Base-by-base conservation (phyloP, 2,113 vertebrate species). In the Tapirus terrestris region DNA sequence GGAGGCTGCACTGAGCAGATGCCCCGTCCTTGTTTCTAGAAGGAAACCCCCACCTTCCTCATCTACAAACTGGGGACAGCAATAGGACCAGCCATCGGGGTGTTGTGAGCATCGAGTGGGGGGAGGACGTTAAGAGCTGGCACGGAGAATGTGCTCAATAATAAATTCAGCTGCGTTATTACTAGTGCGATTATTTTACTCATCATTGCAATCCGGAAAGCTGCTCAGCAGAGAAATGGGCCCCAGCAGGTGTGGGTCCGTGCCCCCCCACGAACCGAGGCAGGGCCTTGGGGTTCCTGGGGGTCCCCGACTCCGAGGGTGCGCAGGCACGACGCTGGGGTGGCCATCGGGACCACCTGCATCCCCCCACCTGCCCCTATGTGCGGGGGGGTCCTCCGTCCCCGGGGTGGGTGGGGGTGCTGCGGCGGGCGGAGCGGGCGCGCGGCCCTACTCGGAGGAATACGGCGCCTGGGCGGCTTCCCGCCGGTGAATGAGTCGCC, bases 381-480 rank as follows among this genome's bases (percentile, higher is more conserved):
- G 39, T 39, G 39, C 39, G 39, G 39, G 39, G 39, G 39, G 4
- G 45, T 29, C 51, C 13, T 14, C 76, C 2, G 7, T 5, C 10
- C 51, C 11, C 31, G 33, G 73, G 25, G 0, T 14, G 33, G 36
- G 39, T 39, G 48, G 48, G 48, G 9, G 48, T 48, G 48, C 48
- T 48, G 48, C 48, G 48, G 79, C 56, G 0, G 16, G 25, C 25
- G 60, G 51, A 25, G 77, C 18, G 25, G 23, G 31, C 6, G 89
- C 61, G 97, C 97, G 96, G 53, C 80, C 1, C 48, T 81, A 88
- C 65, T 98, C 85, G 96, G 77, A 96, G 96, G 73, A 97, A 94
- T 97, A 94, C 97, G 97, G 96, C 91, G 94, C 97, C 90, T 94
- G 97, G 98, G 98, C 97, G 96, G 97, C 72, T 97, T 98, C 95